Percentiles rank a stretch among this genome's conserved stretches.
Conservation (phyloP, 2,888 invertebrate species). For the Nipponacmea schrenckii region DNA sequence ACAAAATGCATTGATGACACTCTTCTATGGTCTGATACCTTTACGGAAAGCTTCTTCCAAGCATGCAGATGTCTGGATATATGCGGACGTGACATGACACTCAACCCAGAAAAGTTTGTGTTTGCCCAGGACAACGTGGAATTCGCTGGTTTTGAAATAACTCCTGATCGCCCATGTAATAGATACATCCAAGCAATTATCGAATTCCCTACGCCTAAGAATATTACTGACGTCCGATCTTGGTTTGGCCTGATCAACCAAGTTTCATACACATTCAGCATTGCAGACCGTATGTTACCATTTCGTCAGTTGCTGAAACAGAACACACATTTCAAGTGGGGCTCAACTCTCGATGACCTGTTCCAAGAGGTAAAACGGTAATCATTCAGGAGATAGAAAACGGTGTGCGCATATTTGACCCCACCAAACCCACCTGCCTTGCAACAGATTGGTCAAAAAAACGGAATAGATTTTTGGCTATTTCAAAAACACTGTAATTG, state of each 20-base stretch:
- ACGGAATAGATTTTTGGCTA: slow-evolving; percentile 35
- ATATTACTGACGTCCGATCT: slow-evolving; percentile 38
- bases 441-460: slow-evolving; percentile 46
- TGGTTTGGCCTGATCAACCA: slow-evolving; percentile 20
- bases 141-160: slow-evolving; percentile 45
- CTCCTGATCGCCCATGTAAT: slow-evolving; percentile 29
- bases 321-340: slow-evolving; percentile 30
- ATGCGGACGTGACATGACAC: slow-evolving; percentile 41
- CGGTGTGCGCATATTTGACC: slow-evolving; percentile 42
- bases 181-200: slow-evolving; percentile 32
- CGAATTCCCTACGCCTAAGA: slow-evolving; percentile 38
- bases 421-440: slow-evolving; percentile 42
- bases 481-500: slow-evolving; percentile 6
- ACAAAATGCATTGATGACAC: slow-evolving; percentile 18
- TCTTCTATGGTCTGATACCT: slow-evolving; percentile 33
- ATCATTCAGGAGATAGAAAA: slow-evolving; percentile 38
- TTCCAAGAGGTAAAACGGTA: slow-evolving; percentile 23
- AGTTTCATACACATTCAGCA: slow-evolving; percentile 28
- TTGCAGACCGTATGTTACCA: slow-evolving; percentile 38
- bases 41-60: slow-evolving; percentile 38
- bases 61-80: slow-evolving; percentile 38
- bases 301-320: slow-evolving; percentile 43
- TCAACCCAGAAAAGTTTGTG: slow-evolving; percentile 41
- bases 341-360: slow-evolving; percentile 21
- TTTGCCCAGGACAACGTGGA: slow-evolving; percentile 37